Evolutionary conservation across 30 jellyfish, hydroid and myxozoan species (phyloP).

Genomic region (Pseudorhiza aurosa): DNA sequence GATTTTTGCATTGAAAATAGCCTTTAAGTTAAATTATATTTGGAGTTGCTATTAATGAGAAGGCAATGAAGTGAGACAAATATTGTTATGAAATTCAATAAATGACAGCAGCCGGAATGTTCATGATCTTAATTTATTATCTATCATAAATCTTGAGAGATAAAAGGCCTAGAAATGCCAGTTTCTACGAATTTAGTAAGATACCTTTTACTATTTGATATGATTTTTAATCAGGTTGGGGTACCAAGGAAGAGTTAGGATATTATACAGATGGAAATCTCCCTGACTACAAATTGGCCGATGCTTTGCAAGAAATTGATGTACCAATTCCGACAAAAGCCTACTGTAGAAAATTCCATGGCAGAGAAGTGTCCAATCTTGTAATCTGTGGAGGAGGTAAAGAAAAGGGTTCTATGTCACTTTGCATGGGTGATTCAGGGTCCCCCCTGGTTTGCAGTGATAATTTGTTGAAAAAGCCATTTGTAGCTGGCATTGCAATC

Average conservation of each 20-base stretch:
- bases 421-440: slow-evolving; percentile 72
- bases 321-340: slow-evolving; percentile 31
- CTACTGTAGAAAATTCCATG: slow-evolving; percentile 31
- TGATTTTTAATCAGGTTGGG: slow-evolving; percentile 64
- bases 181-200: no score
- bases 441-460: slow-evolving; percentile 61
- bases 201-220: no score
- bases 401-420: slow-evolving; percentile 15
- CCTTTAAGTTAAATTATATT: no score
- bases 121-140: no score
- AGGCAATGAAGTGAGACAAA: no score
- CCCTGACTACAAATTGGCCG: slow-evolving; percentile 19
- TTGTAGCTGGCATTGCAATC: slow-evolving; percentile 48
- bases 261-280: neutral
- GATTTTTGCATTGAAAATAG: no score
- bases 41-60: no score
- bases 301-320: slow-evolving; percentile 53
- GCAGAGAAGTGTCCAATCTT: slow-evolving; percentile 21
- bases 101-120: no score
- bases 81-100: no score
- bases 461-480: neutral
- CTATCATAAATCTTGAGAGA: no score
- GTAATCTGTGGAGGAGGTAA: slow-evolving; percentile 59
- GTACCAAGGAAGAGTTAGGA: slow-evolving; percentile 19
- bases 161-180: no score